phyloP scores from a whole-genome alignment of 2,113 vertebrate species.

The Datnioides undecimradiatus region DNA sequence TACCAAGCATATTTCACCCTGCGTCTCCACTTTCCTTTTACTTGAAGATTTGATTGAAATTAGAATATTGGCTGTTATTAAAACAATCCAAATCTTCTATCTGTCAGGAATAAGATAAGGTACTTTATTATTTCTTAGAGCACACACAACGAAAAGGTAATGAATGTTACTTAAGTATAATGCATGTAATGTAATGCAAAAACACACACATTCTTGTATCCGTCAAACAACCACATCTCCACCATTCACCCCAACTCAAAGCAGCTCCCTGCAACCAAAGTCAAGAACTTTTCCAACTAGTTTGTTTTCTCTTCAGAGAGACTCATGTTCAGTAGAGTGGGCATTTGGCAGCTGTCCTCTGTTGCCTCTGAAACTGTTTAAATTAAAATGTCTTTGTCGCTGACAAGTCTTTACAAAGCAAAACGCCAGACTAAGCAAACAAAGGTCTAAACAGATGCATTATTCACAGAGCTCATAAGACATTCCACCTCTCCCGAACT shows the following conservation, averaged over 20 bases:
- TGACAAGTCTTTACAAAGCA: conserved; percentile 15
- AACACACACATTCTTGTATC: too few species aligned
- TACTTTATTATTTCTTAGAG: too few species aligned
- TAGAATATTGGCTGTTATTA: background rate
- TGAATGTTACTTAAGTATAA: too few species aligned
- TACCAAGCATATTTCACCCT: background rate
- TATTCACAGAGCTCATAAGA: conserved; percentile 67
- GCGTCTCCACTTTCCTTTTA: background rate
- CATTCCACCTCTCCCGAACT: conserved; percentile 30
- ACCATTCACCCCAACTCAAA: too few species aligned
- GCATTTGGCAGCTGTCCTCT: background rate
- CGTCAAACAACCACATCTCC: too few species aligned
- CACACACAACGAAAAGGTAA: too few species aligned
- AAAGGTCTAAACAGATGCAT: conserved; percentile 52
- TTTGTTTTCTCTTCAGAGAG: background rate
- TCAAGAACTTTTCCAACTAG: too few species aligned
- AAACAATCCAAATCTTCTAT: background rate
- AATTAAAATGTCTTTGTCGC: conserved; percentile 36
- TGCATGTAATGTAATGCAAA: too few species aligned
- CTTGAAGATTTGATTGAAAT: background rate
- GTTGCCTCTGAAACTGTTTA: conserved; percentile 29
- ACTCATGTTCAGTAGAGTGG: conserved; percentile 1
- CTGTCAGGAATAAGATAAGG: background rate
- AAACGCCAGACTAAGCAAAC: conserved; percentile 42
- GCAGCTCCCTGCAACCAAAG: too few species aligned